Conservation (phyloP, 2,113 vertebrate species). For the Epinephelus lanceolatus region DNA sequence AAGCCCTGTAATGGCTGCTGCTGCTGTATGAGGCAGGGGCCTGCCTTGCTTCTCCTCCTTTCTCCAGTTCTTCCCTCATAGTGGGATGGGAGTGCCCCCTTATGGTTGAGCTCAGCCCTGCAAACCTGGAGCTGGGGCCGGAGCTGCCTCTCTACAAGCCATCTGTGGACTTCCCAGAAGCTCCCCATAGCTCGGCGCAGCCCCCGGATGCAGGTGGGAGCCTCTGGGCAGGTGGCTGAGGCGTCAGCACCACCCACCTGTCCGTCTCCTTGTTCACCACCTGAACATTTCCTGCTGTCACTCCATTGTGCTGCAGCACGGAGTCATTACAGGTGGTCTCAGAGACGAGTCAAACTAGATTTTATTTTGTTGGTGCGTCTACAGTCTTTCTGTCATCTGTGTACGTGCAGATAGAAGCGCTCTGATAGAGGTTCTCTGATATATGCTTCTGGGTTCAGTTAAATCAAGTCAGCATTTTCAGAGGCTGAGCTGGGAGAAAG, state of each 20-base stretch:
- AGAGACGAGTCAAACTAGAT: background rate
- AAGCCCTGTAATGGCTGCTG: slow-evolving; percentile 80
- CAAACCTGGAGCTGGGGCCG: slow-evolving; percentile 64
- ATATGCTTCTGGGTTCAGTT: slow-evolving; percentile 9
- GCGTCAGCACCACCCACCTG: background rate
- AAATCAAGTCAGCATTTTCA: slow-evolving; percentile 44
- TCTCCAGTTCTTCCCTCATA: slow-evolving; percentile 71
- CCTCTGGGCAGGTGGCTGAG: background rate
- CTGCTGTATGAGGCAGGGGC: slow-evolving; percentile 76
- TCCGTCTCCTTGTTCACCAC: background rate
- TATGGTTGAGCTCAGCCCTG: slow-evolving; percentile 82
- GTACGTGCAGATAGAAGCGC: background rate
- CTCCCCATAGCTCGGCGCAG: background rate
- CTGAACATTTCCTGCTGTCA: background rate
- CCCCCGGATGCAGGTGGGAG: slow-evolving; percentile 18
- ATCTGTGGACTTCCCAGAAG: slow-evolving; percentile 11
- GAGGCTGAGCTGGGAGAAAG: slow-evolving; percentile 27
- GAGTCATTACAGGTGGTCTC: slow-evolving; percentile 22
- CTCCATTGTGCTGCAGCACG: background rate
- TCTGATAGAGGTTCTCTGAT: slow-evolving; percentile 16
- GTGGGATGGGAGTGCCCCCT: slow-evolving; percentile 86
- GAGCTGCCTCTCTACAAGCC: slow-evolving; percentile 30
- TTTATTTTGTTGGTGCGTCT: slow-evolving; percentile 3
- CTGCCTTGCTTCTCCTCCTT: slow-evolving; percentile 74
- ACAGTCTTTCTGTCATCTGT: slow-evolving; percentile 4